A percentile compares a stretch with the other conserved stretches of the same genome.
These are phyloP conservation scores for Chascanopsetta lugubris DNA, from an alignment of 2,113 vertebrate species.

Conservation along the genomic window DNA sequence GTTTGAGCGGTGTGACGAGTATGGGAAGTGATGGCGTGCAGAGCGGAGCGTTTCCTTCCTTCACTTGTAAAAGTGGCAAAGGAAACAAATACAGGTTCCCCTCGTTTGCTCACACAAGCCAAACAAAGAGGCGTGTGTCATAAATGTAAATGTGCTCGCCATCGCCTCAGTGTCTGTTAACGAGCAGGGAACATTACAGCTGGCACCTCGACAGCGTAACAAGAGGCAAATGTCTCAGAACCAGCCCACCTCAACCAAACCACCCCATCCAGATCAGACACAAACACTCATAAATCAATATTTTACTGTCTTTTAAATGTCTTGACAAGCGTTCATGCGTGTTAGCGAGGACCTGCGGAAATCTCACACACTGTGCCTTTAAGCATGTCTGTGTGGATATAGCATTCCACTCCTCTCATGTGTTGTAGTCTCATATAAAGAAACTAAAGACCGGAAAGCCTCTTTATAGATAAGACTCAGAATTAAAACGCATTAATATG, in stretches of 20 bases:
- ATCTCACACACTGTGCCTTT: no score
- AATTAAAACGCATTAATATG: background rate
- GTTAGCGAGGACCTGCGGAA: background rate
- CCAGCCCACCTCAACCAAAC: background rate
- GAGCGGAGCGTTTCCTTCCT: constrained; percentile 42
- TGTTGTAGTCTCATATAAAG: no score
- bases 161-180: constrained; percentile 20
- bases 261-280: constrained; percentile 11
- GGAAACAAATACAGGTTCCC: constrained; percentile 44
- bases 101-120: constrained; percentile 34
- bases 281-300: background rate
- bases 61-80: constrained; percentile 26
- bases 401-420: no score
- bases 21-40: constrained; percentile 50
- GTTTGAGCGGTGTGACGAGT: constrained; percentile 48
- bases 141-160: constrained; percentile 18
- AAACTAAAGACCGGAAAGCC: no score
- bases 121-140: constrained; percentile 50
- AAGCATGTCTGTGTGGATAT: no score
- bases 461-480: no score
- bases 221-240: constrained; percentile 4
- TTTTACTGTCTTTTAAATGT: background rate
- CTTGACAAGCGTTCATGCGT: background rate
- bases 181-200: constrained; percentile 38
- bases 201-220: constrained; percentile 29